Evolutionary conservation across 1,140 invertebrate species (phyloP), one percentile per base, ranked within the genome.

Genomic region (Chrysomallon squamiferum): DNA sequence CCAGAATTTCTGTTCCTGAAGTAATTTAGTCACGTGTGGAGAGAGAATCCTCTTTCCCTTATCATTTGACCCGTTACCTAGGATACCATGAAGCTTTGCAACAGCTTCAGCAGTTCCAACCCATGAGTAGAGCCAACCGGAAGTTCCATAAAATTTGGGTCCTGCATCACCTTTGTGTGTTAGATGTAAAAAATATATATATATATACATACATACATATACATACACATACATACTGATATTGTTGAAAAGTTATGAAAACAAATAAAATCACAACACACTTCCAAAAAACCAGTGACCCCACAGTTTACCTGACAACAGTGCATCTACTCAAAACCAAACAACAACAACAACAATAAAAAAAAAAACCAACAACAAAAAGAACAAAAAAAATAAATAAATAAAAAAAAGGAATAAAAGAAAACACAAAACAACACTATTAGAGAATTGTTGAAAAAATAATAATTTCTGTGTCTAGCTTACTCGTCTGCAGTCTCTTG

Each of bases 1-100:
- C 18, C 57, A 49, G 13, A 60, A 60, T 22, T 67, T 52, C 11
- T 72, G 69, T 27, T 69, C 60, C 62, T 77, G 71, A 5, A 80
- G 50, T 30, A 22, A 60, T 5, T 72, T 47, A 9, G 76, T 67
- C 2, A 58, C 59, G 2, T 71, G 62, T 22, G 62, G 45, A 25
- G 71, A 74, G n/a, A 80, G 35, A 7, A 80, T 63, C 43, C 32
- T 58, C 33, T 67, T 68, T 11, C 76, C 74, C 22, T 73, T 52
- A 50, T 67, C 63, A 7, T 43, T 11, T 5, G 71, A 76, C 59
- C 71, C 73, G 62, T 74, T 72, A n/a, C 72, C 74, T 30, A 80
- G 33, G 54, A 80, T 80, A 25, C 74, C 70, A 35, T 72, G 68
- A n/a, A 80, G 63, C 61, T 75, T 75, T 4, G 78, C 78, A 33